Evolutionary conservation across 2,113 vertebrate genomes (phyloP), one percentile per base, ranked within the genome.

Genomic region (Regulus satrapa): DNA sequence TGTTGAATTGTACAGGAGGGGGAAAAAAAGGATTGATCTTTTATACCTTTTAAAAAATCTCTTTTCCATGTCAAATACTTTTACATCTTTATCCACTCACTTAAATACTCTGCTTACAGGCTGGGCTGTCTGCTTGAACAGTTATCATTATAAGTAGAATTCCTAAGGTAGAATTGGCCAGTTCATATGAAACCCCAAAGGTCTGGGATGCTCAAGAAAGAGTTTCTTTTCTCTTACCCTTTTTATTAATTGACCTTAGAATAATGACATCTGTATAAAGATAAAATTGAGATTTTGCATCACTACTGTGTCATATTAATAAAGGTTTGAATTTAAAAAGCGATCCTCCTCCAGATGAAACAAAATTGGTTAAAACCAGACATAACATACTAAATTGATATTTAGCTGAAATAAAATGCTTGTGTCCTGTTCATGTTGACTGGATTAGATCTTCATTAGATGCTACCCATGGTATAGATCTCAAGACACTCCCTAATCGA

Each of bases 1-100:
- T 99, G 98, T 98, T 99, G 97, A 97, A 97, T 97, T 97, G 97
- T 96, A 96, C 95, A 92, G 85, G 98, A 98, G 98, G 61, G 94
- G 72, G 49, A 62, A 81, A 96, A 91, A 92, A 98, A 97, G 98
- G 98, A 98, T 98, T 98, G 98, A 99, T 99, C 98, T 98, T 97
- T 98, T 98, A 80, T 95, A 94, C n/a, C 49, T 77, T 46, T 36
- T 2, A 2, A 36, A 59, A 2, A 36, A 59, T 68, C 51, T 56
- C 51, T 95, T 89, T 86, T 82, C 59, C 23, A 6, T 64, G 91
- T 97, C 91, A 96, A 88, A 96, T 97, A 97, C 77, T 97, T 97
- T 89, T 95, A 96, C 95, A 84, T 97, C 87, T 96, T 96, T 96
- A 94, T 92, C 78, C 83, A 40, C 92, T 97, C 45, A 7, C 59